Base-by-base conservation (phyloP, 2,113 vertebrate species). In the Engraulis encrasicolus region DNA sequence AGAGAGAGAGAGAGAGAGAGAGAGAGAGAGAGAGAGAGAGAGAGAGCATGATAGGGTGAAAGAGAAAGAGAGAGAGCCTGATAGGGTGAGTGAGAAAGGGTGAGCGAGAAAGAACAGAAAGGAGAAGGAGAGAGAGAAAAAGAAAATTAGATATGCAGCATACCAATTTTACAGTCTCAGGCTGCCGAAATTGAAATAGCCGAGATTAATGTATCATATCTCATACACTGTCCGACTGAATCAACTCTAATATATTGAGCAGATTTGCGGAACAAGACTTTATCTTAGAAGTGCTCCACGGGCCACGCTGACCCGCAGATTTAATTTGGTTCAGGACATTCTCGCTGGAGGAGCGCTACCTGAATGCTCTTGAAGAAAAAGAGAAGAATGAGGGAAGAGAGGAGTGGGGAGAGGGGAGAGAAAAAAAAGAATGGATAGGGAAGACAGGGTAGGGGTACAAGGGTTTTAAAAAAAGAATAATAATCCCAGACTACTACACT, bases 81-180 rank as follows among this genome's bases (percentile, higher is more conserved):
- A 34, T 23, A 54, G 19, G 1, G 58, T 78, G 84, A 50, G 82
- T 88, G 95, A 95, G 95, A 95, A 92, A 95, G 94, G 96, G 96
- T 96, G 31, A 84, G 50, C 66, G 81, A 38, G 54, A 58, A 14
- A 71, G 27, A 31, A 45, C 3, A 9, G 9, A 45, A 9, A 45
- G 40, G 9, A 45, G 9, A 45, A 45, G 9, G 40, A 45, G 9
- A 45, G 11, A 18, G 31, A 2, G 27, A 94, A 95, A 96, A 96
- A 95, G 95, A 95, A 96, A 97, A 98, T 97, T 97, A 97, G 96
- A 97, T 97, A 97, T 97, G 96, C 96, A 96, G 96, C 95, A 94
- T 95, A 96, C 93, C 95, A 92, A 96, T 96, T 98, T 98, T 98
- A 97, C 96, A 97, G 95, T 96, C 95, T 93, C 92, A 95, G 93